Evolutionary conservation across 2,113 vertebrate genomes (phyloP), one percentile per base, ranked within the genome.

Genomic region (Acinonyx jubatus): DNA sequence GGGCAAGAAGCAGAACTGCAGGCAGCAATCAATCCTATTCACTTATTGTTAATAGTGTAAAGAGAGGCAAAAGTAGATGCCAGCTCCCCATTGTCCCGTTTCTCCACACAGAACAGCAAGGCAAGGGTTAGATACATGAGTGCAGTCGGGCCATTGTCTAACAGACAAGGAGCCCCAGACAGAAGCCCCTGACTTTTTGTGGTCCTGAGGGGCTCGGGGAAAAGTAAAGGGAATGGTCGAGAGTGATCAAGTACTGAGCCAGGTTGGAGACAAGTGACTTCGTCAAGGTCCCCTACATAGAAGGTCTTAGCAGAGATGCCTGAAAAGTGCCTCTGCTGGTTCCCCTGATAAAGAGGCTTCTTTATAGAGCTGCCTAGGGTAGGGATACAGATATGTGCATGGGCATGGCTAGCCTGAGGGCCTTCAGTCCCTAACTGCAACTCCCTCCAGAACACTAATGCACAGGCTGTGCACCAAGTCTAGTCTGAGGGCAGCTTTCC

Each of bases 91-190:
- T 1, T 4, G 4, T 31, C 19, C 31, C 11, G 7, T 65, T 71
- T n/a, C 88, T 65, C 5, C 41, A 11, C 29, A 12, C 19, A 15
- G 11, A 41, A 31, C 25, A 61, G 7, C 15, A 57, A 55, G n/a
- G 25, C 4, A 1, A 23, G 38, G 9, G 21, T 50, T 21, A 31
- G 27, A 25, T 41, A 8, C 4, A 52, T 0, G 10, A 11, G 2
- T 6, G 4, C 57, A 29, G 48, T 63, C 31, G n/a, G 1, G 48
- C 1, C 31, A 63, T 36, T 7, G 3, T 36, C n/a, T 41, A 23
- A 57, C 16, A 13, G 5, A 9, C 16, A 21, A 5, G 21, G 15
- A 73, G 1, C 13, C 52, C n/a, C 57, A 21, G 11, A 25, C 4
- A 36, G 68, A 66, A 19, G 36, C 0, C 1, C 7, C 73, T 38